Evolutionary conservation across 1,140 invertebrate species (phyloP), one percentile per base, ranked within the genome.

Genomic region (Aphis gossypii): DNA sequence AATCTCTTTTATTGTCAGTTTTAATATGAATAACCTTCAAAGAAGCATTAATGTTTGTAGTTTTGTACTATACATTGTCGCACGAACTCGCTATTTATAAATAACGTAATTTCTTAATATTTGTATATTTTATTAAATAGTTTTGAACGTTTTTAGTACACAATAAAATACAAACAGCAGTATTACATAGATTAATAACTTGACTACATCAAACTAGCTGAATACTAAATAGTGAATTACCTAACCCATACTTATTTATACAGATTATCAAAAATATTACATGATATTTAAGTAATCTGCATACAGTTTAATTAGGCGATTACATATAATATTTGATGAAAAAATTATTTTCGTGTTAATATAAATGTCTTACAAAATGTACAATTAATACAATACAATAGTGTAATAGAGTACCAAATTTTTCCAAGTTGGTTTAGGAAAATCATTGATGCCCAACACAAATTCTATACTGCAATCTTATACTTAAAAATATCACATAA

Each of bases 1-100:
- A 35, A 76, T 3, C 18, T n/a, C n/a, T 76, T 76, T n/a, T n/a
- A 35, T 76, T 76, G 60, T 76, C n/a, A n/a, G n/a, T n/a, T 76
- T 76, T 76, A n/a, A 76, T 76, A 76, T 76, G 60, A 76, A 76
- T 76, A 76, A n/a, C 60, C 60, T 76, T 76, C 60, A 20, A n/a
- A 76, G 30, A 76, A 76, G n/a, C 60, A 76, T 76, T 76, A n/a
- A 18, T n/a, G 30, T n/a, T 20, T 76, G 60, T 18, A 1, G 30
- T 30, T n/a, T 20, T 76, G 60, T 18, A 1, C 60, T 30, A 76
- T 7, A 76, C 14, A 68, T 18, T 68, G n/a, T 68, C 60, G n/a
- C 2, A 68, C 60, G 60, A 76, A n/a, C n/a, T n/a, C 60, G 4
- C 60, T 76, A 18, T 76, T 76, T 76, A 76, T 76, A 76, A 76